phyloP scores from a whole-genome alignment of 2,888 invertebrate genomes.

The Xanthia icteritia region DNA sequence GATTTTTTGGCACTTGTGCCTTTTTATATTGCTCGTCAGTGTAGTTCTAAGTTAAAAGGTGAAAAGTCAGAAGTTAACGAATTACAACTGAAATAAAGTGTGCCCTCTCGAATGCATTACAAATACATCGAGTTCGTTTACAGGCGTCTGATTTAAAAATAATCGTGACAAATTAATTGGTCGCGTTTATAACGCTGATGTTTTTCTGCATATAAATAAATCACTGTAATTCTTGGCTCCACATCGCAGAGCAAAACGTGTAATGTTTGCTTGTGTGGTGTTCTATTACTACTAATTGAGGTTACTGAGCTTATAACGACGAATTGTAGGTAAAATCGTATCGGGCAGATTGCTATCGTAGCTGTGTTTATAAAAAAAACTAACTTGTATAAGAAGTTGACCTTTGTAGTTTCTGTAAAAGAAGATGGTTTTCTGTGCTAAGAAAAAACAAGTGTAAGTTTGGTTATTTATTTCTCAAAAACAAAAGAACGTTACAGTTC shows the following conservation, averaged over 20 bases:
- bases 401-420: background rate
- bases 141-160: slow-evolving; percentile 48
- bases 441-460: background rate
- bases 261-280: background rate
- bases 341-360: background rate
- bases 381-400: background rate
- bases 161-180: slow-evolving; percentile 60
- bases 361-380: background rate
- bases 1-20: too few species aligned
- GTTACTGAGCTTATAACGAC: background rate
- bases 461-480: too few species aligned
- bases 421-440: background rate
- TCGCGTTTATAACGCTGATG: slow-evolving; percentile 34
- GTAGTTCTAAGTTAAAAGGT: background rate
- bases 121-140: slow-evolving; percentile 37
- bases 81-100: slow-evolving; percentile 8
- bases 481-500: too few species aligned
- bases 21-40: too few species aligned
- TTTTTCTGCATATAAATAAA: slow-evolving; percentile 51
- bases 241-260: slow-evolving; percentile 1
- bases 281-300: background rate
- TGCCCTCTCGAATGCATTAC: background rate
- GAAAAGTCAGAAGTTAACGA: background rate
- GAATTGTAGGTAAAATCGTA: background rate
- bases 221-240: slow-evolving; percentile 49